Evolutionary conservation across 2,113 vertebrate genomes (phyloP), one percentile per base, ranked within the genome.

Genomic region (Brachyhypopomus gauderio): DNA sequence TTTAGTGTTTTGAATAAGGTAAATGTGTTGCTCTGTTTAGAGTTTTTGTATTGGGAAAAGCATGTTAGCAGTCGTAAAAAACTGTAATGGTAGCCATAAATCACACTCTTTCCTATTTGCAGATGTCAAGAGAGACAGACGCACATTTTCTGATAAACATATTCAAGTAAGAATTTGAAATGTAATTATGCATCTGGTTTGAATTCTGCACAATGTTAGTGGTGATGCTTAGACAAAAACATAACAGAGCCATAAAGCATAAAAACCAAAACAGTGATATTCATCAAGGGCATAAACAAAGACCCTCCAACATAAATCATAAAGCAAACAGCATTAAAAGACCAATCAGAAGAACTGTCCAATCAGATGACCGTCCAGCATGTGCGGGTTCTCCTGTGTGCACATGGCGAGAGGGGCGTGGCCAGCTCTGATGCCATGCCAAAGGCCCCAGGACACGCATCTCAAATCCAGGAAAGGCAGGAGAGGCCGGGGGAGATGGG

Each of bases 171-270:
- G 64, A 36, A 59, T 74, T 34, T n/a, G 20, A 25, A n/a, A 14
- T 36, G n/a, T 22, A 67, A 78, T 78, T n/a, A 78, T 78, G 64
- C 25, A 67, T 78, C 45, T 55, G 22, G 41, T 77, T n/a, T 52
- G 41, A 66, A 17, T 36, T 36, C 25, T 12, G 45, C 62, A 34
- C 9, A 19, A 20, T 30, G 27, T 67, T 36, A 27, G 34, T 23
- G 14, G 25, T 78, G 55, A 78, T 22, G 38, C 7, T 5, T 48
- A 30, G 4, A 22, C 12, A 36, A 20, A 8, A 64, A 41, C 9
- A 66, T 23, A n/a, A n/a, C n/a, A 64, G 9, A 64, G 62, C 11
- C 14, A 12, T 64, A 25, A 62, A 30, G 3, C 30, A 1, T 30
- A 27, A 30, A 64, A 27, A 64, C 30, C 14, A 64, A 30, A 30